Percentiles rank a stretch among this genome's conserved stretches.
Conservation (phyloP, 2,113 vertebrate genomes). For the Tautogolabrus adspersus region DNA sequence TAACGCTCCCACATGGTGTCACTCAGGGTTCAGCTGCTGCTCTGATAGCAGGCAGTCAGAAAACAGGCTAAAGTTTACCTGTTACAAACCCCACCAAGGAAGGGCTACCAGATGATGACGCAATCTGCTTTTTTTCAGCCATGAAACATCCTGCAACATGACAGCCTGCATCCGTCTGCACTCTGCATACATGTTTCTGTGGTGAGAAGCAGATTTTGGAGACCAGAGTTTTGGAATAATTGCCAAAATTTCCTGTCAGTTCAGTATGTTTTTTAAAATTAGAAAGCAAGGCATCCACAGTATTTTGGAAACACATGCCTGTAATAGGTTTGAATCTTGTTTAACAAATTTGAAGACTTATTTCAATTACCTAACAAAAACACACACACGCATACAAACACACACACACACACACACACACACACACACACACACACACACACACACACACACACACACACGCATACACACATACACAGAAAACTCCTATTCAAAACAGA, state of each 20-base stretch:
- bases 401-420: conserved; percentile 2
- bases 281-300: conserved; percentile 4
- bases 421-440: neutral
- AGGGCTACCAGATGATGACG: conserved; percentile 27
- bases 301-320: conserved; percentile 47
- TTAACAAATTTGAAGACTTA: conserved; percentile 48
- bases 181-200: conserved; percentile 28
- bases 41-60: conserved; percentile 34
- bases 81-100: conserved; percentile 37
- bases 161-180: conserved; percentile 27
- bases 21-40: conserved; percentile 61
- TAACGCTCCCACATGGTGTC: conserved; percentile 55
- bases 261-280: conserved; percentile 36
- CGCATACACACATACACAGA: neutral
- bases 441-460: too few relatives aligned
- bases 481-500: too few relatives aligned
- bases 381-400: neutral
- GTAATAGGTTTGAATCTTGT: conserved; percentile 51
- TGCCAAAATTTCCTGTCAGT: neutral
- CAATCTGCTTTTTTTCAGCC: conserved; percentile 49
- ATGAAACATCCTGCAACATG: conserved; percentile 41
- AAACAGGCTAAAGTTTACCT: conserved; percentile 50
- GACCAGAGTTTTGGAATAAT: conserved; percentile 37
- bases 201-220: conserved; percentile 7
- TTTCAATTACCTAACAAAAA: conserved; percentile 61